A percentile compares a stretch with the other conserved stretches of the same genome.
Evolutionary conservation across 2,888 invertebrate genomes (phyloP).

Genomic region (Epistrophella euchroma): DNA sequence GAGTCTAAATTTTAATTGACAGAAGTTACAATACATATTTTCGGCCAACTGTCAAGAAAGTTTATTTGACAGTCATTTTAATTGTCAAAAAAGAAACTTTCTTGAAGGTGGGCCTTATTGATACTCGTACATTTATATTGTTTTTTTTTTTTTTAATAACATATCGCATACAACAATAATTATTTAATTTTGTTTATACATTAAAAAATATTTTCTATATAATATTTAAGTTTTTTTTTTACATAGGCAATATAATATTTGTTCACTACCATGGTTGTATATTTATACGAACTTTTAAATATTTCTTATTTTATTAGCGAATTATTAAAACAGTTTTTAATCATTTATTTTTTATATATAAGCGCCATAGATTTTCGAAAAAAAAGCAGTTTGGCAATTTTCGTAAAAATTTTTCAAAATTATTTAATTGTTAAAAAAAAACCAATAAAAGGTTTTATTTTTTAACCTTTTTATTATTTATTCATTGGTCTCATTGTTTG

Average conservation of each 20-base stretch:
- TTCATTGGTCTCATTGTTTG: slow-evolving; percentile 69
- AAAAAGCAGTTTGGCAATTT: slow-evolving; percentile 33
- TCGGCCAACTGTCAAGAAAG: background rate
- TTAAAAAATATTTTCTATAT: slow-evolving; percentile 51
- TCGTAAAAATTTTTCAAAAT: slow-evolving; percentile 5
- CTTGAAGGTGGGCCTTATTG: slow-evolving; percentile 41
- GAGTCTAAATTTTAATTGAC: slow-evolving; percentile 84
- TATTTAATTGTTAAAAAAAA: slow-evolving; percentile 3
- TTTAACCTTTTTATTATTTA: slow-evolving; percentile 36
- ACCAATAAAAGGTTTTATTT: slow-evolving; percentile 26
- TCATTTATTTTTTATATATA: background rate
- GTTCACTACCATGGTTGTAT: slow-evolving; percentile 29
- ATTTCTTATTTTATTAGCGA: slow-evolving; percentile 19
- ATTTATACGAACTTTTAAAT: slow-evolving; percentile 43
- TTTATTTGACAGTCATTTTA: background rate
- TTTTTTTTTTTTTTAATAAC: slow-evolving; percentile 40
- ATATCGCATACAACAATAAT: slow-evolving; percentile 68
- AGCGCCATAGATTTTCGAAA: slow-evolving; percentile 19
- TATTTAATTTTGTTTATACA: slow-evolving; percentile 45
- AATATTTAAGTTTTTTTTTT: slow-evolving; percentile 7
- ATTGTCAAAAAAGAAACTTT: background rate
- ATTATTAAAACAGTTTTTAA: background rate
- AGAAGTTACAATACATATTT: slow-evolving; percentile 82
- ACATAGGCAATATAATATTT: slow-evolving; percentile 47
- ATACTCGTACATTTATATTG: slow-evolving; percentile 31